These are phyloP conservation scores for Teleogryllus oceanicus DNA, from an alignment of 2,888 invertebrate species.

Conservation along the genomic window DNA sequence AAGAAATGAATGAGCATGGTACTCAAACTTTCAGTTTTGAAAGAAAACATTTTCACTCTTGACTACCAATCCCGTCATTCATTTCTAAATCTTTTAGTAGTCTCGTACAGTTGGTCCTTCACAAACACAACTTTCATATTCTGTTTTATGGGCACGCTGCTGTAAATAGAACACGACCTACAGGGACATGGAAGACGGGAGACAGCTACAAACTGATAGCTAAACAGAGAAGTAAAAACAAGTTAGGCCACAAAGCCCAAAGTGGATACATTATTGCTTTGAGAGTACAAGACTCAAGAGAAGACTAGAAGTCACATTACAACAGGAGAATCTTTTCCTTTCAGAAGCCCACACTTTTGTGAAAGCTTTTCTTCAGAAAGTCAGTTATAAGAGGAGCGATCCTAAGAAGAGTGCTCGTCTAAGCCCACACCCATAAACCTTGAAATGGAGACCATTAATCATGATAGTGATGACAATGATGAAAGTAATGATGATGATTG, in stretches of 20 bases:
- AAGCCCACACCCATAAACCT: constrained; percentile 3
- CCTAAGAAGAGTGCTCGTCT: constrained; percentile 4
- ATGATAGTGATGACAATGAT: not conserved
- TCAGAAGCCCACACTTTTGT: not conserved
- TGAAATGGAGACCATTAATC: not conserved
- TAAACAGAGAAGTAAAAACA: constrained; percentile 18
- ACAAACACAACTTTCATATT: no score
- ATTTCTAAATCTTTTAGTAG: no score
- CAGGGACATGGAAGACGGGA: constrained; percentile 9
- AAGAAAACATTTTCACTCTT: no score
- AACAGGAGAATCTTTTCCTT: not conserved
- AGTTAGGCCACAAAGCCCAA: not conserved
- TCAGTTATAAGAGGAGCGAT: constrained; percentile 2
- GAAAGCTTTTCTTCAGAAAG: not conserved
- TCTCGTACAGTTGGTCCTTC: no score
- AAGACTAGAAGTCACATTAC: constrained; percentile 11
- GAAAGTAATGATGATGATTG: not conserved
- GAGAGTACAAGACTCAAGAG: constrained; percentile 3
- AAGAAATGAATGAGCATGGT: no score
- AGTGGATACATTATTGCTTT: constrained; percentile 18
- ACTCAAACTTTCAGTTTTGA: no score
- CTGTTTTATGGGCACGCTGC: not conserved
- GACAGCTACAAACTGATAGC: not conserved
- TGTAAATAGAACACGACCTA: not conserved
- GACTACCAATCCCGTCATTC: no score